Base-by-base conservation (phyloP, 2,113 vertebrate species). In the Carassius auratus region DNA sequence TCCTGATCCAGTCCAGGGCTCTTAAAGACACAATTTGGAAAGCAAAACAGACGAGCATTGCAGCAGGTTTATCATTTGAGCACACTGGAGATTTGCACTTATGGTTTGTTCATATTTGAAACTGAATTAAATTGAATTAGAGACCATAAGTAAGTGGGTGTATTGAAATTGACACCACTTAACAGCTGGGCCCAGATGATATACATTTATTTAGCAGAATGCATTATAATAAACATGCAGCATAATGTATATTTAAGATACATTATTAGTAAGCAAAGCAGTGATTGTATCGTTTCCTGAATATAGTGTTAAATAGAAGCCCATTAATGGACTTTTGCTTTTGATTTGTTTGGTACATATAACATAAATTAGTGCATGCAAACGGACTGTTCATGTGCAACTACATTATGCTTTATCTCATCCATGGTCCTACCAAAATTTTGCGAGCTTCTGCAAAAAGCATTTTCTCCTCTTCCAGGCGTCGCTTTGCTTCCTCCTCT, bases 391-490 rank as follows among this genome's bases (percentile, higher is more conserved):
- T 14, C 73, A 48, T n/a, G 6, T 4, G 9, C 38, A 48, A 48
- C 1, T 48, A 48, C 1, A 3, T 48, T 48, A 48, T 48, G 42
- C 8, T 42, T 42, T 1, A 30, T 23, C 21, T 0, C 23, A 55
- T 30, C 7, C 15, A 36, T 55, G 52, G 45, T 33, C 92, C 88
- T 84, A 96, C 95, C 95, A 96, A 95, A 87, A 83, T 95, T 88
- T 93, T 95, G 71, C 95, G 95, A 19, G 95, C 95, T 87, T 95
- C 95, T 0, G 93, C 94, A n/a, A 96, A 96, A 33, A 94, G 91
- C 71, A 80, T 94, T 89, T 95, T 95, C 88, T 96, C 95, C 86
- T 96, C 95, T 64, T 96, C 93, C 88, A 95, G 85, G 62, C 95
- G 94, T 76, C 64, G 93, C 88, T 93, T 95, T 57, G 95, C 95